phyloP scores from a whole-genome alignment of 1,140 invertebrate species.

The Copidosoma floridanum region DNA sequence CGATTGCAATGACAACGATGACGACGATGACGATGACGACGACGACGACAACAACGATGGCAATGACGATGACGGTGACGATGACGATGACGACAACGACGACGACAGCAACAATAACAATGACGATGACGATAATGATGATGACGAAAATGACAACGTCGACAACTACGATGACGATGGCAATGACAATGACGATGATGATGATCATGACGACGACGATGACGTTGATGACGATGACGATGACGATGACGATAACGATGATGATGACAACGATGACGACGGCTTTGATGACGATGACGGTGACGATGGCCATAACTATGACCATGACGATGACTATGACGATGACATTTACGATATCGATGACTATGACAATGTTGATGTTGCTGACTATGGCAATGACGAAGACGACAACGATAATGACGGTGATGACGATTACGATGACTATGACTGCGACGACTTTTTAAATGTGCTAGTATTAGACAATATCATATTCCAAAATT shows the following conservation, averaged over 20 bases:
- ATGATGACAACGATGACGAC: background rate
- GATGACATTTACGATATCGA: background rate
- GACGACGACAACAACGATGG: background rate
- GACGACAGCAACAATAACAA: background rate
- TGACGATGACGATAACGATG: background rate
- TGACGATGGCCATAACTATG: background rate
- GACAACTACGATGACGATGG: background rate
- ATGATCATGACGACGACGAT: too few species aligned
- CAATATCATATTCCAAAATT: too few species aligned
- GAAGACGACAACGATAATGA: too few species aligned
- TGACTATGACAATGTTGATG: background rate
- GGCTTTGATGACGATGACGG: background rate
- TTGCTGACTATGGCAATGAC: background rate
- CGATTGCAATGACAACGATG: too few species aligned
- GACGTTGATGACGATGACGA: too few species aligned
- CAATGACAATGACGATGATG: background rate
- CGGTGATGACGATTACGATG: too few species aligned
- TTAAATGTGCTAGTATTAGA: too few species aligned
- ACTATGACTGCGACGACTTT: too few species aligned
- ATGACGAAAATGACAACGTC: background rate
- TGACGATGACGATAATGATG: background rate
- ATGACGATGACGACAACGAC: background rate
- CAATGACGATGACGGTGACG: background rate
- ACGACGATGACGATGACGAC: too few species aligned
- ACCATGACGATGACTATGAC: too few species aligned